Conservation (phyloP, 2,888 invertebrate species). For the Eugnorisma glareosa region DNA sequence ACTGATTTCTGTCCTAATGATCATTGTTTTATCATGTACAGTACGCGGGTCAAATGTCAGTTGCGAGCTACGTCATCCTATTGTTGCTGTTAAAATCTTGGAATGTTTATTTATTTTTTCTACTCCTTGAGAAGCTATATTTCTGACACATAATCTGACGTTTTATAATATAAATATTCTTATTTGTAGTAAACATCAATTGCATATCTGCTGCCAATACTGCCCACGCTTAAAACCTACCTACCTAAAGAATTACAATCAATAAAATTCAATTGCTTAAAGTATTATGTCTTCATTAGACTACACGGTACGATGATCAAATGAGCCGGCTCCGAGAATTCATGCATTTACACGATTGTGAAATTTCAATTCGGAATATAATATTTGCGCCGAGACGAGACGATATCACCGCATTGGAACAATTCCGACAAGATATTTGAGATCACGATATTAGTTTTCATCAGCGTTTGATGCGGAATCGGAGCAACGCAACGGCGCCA, state of each 20-base stretch:
- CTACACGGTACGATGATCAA: constrained; percentile 31
- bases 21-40: constrained; percentile 70
- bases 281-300: constrained; percentile 42
- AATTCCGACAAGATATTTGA: constrained; percentile 78
- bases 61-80: constrained; percentile 62
- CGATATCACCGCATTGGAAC: constrained; percentile 62
- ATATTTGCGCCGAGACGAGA: constrained; percentile 45
- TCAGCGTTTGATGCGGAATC: constrained; percentile 78
- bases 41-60: constrained; percentile 78
- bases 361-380: constrained; percentile 61
- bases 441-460: constrained; percentile 84
- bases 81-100: constrained; percentile 57
- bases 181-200: not conserved
- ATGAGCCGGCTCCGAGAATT: constrained; percentile 36
- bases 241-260: constrained; percentile 23
- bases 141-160: not conserved
- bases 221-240: constrained; percentile 8
- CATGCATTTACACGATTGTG: constrained; percentile 62
- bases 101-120: constrained; percentile 2
- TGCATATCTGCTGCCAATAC: not conserved
- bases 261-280: constrained; percentile 38
- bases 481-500: constrained; percentile 68
- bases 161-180: not conserved
- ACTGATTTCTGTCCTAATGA: constrained; percentile 58
- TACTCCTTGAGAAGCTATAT: not conserved